Conservation (phyloP, 2,888 invertebrate species). For the Ormyrus pomaceus region DNA sequence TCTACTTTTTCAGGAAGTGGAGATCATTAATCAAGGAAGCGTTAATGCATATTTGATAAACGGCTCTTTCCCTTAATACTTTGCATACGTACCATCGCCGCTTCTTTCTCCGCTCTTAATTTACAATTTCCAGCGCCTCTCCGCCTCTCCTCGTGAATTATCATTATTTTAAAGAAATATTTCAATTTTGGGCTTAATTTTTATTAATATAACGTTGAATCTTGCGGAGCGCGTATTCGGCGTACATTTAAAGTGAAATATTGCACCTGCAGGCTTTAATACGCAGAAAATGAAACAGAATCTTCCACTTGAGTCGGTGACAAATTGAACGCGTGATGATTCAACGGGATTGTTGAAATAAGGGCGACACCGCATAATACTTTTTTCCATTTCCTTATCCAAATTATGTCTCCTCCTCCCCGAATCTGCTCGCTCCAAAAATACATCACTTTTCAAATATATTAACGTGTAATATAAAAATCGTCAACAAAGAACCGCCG, state of each 20-base stretch:
- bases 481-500: no score
- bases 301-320: constrained; percentile 63
- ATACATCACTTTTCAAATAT: no score
- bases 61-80: constrained; percentile 57
- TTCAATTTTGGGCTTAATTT: background rate
- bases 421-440: no score
- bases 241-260: constrained; percentile 31
- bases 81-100: constrained; percentile 53
- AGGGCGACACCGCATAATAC: constrained; percentile 60
- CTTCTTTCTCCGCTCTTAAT: constrained; percentile 36
- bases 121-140: constrained; percentile 29
- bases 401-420: constrained; percentile 17
- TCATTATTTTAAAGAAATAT: constrained; percentile 7
- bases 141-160: constrained; percentile 11
- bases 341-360: constrained; percentile 69
- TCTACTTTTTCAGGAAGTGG: constrained; percentile 47
- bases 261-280: constrained; percentile 33
- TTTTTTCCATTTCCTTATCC: constrained; percentile 52
- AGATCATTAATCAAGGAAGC: constrained; percentile 57
- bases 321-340: constrained; percentile 72
- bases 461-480: no score
- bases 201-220: background rate
- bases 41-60: constrained; percentile 59
- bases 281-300: constrained; percentile 39
- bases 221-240: background rate